Conservation (phyloP, 2,113 vertebrate species). For the Callionymus lyra region DNA sequence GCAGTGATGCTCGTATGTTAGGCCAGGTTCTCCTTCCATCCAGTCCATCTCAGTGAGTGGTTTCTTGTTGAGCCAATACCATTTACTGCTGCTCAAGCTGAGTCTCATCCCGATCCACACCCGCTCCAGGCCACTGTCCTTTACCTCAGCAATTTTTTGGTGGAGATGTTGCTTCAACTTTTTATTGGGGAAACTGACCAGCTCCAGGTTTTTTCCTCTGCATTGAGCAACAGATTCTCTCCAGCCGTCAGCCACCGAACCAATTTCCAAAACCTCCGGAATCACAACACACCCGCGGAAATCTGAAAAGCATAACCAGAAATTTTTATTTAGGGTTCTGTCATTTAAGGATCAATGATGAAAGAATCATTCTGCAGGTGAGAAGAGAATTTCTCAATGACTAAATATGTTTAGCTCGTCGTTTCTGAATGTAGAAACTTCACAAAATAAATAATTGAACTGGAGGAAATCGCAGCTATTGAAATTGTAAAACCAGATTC, state of each 20-base stretch:
- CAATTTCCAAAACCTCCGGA: slow-evolving; percentile 5
- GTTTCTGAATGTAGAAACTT: no score
- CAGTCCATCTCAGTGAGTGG: slow-evolving; percentile 19
- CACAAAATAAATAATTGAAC: no score
- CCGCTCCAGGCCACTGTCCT: rapidly evolving
- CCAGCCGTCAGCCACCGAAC: slow-evolving; percentile 17
- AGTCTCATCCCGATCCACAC: slow-evolving; percentile 60
- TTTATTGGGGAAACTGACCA: slow-evolving; percentile 17
- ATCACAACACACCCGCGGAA: slow-evolving; percentile 33
- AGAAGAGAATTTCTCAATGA: no score
- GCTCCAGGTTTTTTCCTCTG: rapidly evolving
- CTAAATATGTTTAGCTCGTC: no score
- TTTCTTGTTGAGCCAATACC: slow-evolving; percentile 47
- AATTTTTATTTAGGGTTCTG: no score
- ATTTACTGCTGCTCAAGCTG: slow-evolving; percentile 26
- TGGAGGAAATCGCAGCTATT: no score
- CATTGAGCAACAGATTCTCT: slow-evolving; percentile 31
- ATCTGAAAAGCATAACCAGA: slow-evolving; percentile 26
- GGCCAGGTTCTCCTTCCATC: slow-evolving; percentile 21
- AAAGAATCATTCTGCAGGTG: no score
- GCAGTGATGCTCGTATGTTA: slow-evolving; percentile 28
- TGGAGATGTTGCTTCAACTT: background rate
- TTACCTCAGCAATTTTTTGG: background rate
- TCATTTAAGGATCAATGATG: no score
- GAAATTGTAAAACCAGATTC: no score